Evolutionary conservation across 2,797 vertebrate species (phyloP).

Genomic region (Epinephelus malabaricus): DNA sequence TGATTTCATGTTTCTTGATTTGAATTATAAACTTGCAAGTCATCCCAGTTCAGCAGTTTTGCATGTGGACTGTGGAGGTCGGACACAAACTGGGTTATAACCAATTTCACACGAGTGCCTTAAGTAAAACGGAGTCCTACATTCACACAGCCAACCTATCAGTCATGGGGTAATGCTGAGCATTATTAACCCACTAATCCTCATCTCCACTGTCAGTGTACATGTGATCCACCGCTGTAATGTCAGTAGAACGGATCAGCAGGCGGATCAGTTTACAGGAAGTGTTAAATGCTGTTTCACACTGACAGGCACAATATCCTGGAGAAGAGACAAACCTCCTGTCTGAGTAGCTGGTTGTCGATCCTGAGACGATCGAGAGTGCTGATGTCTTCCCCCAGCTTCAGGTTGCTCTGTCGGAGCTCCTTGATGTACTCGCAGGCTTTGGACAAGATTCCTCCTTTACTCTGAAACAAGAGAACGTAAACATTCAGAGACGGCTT

Average conservation of each 20-base stretch:
- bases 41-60: too few relatives aligned
- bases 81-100: not conserved
- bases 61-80: too few relatives aligned
- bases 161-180: not conserved
- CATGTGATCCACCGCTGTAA: not conserved
- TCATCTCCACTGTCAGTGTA: not conserved
- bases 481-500: not conserved
- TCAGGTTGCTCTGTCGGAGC: slow-evolving; percentile 92
- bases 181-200: not conserved
- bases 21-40: too few relatives aligned
- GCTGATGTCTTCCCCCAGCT: slow-evolving; percentile 90
- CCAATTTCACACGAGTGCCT: not conserved
- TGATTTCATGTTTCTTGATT: too few relatives aligned
- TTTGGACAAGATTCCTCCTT: slow-evolving; percentile 96
- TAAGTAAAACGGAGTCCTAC: not conserved
- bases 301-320: too few relatives aligned
- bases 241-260: not conserved
- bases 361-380: slow-evolving; percentile 91
- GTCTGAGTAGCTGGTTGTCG: slow-evolving; percentile 93
- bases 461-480: slow-evolving; percentile 86
- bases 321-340: slow-evolving; percentile 85
- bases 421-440: slow-evolving; percentile 98
- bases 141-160: not conserved
- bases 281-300: not conserved
- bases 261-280: not conserved